Evolutionary conservation across 1,140 invertebrate genomes (phyloP), one percentile per base, ranked within the genome.

Genomic region (Orchesella cincta): DNA sequence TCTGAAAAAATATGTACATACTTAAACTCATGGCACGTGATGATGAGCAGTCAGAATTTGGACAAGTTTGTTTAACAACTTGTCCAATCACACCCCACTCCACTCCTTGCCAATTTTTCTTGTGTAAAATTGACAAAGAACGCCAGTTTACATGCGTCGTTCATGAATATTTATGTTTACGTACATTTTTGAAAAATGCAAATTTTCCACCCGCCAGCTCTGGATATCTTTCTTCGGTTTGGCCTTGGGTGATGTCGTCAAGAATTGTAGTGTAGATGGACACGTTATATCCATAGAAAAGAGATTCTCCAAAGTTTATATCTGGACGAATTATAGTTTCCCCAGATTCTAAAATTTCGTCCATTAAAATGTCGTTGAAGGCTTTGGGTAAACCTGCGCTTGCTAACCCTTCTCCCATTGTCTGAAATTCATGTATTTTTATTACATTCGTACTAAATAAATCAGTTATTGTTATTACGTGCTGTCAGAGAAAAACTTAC

Each of bases 291-390:
- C 77, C 77, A 31, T 75, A 51, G 31, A 74, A 78, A 2, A 74
- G 26, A 28, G 62, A 26, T 20, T 78, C 74, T 2, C 77, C 73
- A 75, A 78, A 75, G 18, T 75, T 57, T 33, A 74, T 52, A 31
- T 67, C 70, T 72, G 57, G 1, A 0, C 77, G 54, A 33, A 75
- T 33, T 16, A 75, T 31, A 0, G 46, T 70, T 29, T 78, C 77
- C 34, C 77, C 77, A 28, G 52, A 64, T 62, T 78, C 77, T 1
- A 75, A 20, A 1, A 78, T 34, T 34, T 78, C 77, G 26, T 78
- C 77, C 51, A 78, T 73, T 23, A 78, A 46, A 23, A 78, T 74
- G 29, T 78, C 73, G 23, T 78, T 78, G 31, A 78, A 78, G 18
- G 71, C 77, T 36, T 62, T 75, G 1, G 77, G 77, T 0, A 78